Percentiles rank a stretch among this genome's conserved stretches.
Evolutionary conservation across 2,113 vertebrate genomes (phyloP).

Genomic region (Zingel zingel): DNA sequence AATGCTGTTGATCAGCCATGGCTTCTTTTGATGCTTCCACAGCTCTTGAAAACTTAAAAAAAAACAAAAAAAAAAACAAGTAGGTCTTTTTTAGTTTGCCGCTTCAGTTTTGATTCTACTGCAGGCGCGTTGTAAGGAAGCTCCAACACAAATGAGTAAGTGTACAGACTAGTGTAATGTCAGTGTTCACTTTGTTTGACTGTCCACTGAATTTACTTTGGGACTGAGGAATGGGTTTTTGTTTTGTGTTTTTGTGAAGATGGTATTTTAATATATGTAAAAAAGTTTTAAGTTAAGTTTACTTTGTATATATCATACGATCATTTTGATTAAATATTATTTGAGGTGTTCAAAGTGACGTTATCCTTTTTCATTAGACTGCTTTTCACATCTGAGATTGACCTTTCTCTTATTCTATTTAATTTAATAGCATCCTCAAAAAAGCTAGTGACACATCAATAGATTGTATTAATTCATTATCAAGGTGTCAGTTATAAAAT

Average conservation of each 20-base stretch:
- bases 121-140: conserved; percentile 57
- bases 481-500: not conserved
- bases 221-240: conserved; percentile 85
- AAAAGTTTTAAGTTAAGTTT: conserved; percentile 96
- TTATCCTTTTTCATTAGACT: not conserved
- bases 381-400: not conserved
- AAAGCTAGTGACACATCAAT: not conserved
- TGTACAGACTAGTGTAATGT: conserved; percentile 70
- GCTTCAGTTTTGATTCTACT: conserved; percentile 48
- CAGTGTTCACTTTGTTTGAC: conserved; percentile 82
- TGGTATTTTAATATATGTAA: conserved; percentile 99
- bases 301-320: conserved; percentile 91
- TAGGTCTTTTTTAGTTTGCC: conserved; percentile 41
- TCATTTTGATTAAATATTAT: conserved; percentile 98
- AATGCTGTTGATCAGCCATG: conserved; percentile 82
- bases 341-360: conserved; percentile 81
- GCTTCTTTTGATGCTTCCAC: conserved; percentile 63
- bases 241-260: conserved; percentile 89
- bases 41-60: conserved; percentile 32
- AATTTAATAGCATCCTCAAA: not conserved
- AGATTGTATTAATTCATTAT: not conserved
- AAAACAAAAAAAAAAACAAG: not conserved
- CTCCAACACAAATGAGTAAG: conserved; percentile 35
- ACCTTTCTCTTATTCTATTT: not conserved
- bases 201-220: conserved; percentile 77